Evolutionary conservation across 2,888 invertebrate species (phyloP), one percentile per base, ranked within the genome.

Genomic region (Scaptodrosophila latifasciaeformis): DNA sequence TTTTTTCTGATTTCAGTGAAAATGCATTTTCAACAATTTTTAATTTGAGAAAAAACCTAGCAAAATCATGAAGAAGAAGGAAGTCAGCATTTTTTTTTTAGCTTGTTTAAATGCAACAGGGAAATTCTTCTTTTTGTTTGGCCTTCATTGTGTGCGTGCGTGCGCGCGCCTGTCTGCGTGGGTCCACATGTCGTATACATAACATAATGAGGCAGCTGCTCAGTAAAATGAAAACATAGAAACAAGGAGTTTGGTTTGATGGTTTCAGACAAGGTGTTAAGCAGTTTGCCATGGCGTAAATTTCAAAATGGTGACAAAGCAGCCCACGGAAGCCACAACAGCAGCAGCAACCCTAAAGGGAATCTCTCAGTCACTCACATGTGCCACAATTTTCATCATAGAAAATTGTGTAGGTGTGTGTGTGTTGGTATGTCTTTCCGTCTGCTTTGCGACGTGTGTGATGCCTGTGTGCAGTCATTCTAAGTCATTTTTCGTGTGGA

Each of bases 251-350:
- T 74, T 58, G 78, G 21, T 43, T 37, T 37, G 27, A 27, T 6
- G 27, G 27, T 9, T 6, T 5, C 27, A 27, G 5, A 27, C 5
- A 75, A 75, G 78, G 71, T 78, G 71, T 77, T 46, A 75, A 72
- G 71, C 71, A n/a, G n/a, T n/a, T n/a, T n/a, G n/a, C n/a, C n/a
- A 71, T 77, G 75, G 78, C 75, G 65, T 80, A 81, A 74, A 78
- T 81, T 2, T 34, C 69, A 78, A 78, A 80, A 80, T 67, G 80
- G 82, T 75, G 82, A 82, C 82, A 82, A 80, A 80, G 81, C 82
- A 63, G 62, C n/a, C n/a, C n/a, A n/a, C n/a, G n/a, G n/a, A n/a
- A n/a, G n/a, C n/a, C n/a, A n/a, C n/a, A n/a, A n/a, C n/a, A n/a
- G n/a, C n/a, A n/a, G n/a, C n/a, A n/a, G n/a, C n/a, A n/a, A n/a